These are phyloP conservation scores for Azemiops feae DNA, from an alignment of 2,113 vertebrate genomes.

Conservation along the genomic window DNA sequence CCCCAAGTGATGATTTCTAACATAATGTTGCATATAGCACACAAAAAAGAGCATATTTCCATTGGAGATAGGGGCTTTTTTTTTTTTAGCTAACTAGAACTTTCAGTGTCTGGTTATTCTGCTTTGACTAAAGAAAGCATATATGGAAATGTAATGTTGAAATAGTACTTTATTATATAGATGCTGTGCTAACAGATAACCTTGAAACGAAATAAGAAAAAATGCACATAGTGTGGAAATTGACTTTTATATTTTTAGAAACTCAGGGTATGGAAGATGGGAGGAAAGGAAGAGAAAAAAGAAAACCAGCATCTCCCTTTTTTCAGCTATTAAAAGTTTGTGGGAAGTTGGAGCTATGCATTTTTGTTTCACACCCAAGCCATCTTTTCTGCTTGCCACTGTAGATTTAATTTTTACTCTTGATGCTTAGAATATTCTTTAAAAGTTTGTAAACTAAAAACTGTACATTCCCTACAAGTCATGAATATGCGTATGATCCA, in stretches of 20 bases:
- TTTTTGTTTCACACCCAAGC: not conserved
- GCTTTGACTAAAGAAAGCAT: not conserved
- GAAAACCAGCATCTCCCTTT: not conserved
- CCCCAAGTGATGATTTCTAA: not conserved
- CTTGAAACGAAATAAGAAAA: slow-evolving; percentile 1
- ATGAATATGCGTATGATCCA: not conserved
- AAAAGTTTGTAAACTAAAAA: not conserved
- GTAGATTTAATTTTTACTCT: not conserved
- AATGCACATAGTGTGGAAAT: slow-evolving; percentile 13
- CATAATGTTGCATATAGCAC: not conserved
- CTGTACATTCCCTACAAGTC: not conserved
- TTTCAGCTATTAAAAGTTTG: not conserved
- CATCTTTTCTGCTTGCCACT: slow-evolving; percentile 1
- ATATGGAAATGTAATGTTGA: slow-evolving; percentile 21
- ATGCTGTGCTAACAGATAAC: slow-evolving; percentile 16
- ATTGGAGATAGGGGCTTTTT: not conserved
- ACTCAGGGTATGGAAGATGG: not conserved
- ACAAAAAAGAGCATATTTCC: not conserved
- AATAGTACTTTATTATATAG: not conserved
- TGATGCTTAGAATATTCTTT: not conserved
- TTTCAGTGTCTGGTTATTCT: not conserved
- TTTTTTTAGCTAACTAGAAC: not conserved
- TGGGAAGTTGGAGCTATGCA: slow-evolving; percentile 19
- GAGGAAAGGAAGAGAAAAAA: not conserved
- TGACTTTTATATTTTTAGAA: slow-evolving; percentile 6